Conservation (phyloP, 2,888 invertebrate genomes). For the Abrostola tripartita region DNA sequence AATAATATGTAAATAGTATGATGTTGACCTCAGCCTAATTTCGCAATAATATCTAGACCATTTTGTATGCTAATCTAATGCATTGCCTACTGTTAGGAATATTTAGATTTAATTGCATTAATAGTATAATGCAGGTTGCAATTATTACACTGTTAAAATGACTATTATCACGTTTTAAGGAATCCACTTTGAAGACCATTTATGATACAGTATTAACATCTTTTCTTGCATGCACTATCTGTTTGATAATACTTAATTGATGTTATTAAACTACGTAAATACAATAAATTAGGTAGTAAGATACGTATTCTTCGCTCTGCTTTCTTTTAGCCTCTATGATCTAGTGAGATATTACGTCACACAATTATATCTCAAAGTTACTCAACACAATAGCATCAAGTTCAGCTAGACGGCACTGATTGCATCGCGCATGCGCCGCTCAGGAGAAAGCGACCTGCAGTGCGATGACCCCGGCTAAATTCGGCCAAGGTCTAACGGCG, state of each 20-base stretch:
- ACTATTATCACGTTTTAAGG: not conserved
- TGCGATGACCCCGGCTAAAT: constrained; percentile 78
- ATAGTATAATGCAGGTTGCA: not conserved
- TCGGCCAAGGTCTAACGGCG: constrained; percentile 82
- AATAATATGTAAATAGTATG: constrained; percentile 46
- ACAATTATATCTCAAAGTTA: constrained; percentile 47
- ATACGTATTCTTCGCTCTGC: constrained; percentile 4
- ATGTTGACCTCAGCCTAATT: constrained; percentile 57
- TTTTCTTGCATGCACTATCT: too few relatives aligned
- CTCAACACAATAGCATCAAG: constrained; percentile 55
- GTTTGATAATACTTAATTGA: too few relatives aligned
- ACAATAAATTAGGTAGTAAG: too few relatives aligned
- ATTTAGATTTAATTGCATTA: constrained; percentile 11
- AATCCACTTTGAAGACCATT: too few relatives aligned
- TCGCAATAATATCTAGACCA: constrained; percentile 47
- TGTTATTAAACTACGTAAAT: too few relatives aligned
- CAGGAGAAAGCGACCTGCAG: constrained; percentile 81
- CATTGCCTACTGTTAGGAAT: constrained; percentile 27
- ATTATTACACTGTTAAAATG: not conserved
- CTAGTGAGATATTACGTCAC: constrained; percentile 43
- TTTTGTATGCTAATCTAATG: constrained; percentile 47
- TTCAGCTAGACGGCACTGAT: constrained; percentile 61
- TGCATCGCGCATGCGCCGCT: constrained; percentile 72
- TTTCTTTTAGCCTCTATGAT: constrained; percentile 21
- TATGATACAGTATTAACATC: too few relatives aligned